Percentiles rank a stretch among this genome's conserved stretches.
Evolutionary conservation across 2,113 vertebrate genomes (phyloP).

Genomic region (Lepidothrix coronata): DNA sequence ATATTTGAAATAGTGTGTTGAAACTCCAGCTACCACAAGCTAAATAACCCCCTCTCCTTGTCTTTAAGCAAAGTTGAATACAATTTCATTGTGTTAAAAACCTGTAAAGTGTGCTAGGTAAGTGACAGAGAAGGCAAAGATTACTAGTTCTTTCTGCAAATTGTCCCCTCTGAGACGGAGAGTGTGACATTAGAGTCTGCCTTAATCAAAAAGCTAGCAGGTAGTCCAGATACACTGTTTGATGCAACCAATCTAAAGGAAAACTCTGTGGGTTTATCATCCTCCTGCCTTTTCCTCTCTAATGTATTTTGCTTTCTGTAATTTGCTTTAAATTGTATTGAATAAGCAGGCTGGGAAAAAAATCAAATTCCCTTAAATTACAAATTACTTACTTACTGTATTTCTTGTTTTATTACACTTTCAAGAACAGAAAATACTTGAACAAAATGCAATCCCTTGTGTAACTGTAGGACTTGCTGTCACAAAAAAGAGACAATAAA

Average conservation of each 20-base stretch:
- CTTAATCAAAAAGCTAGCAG: not conserved
- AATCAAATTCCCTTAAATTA: not conserved
- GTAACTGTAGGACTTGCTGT: not conserved
- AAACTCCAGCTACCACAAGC: not conserved
- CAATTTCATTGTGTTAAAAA: not conserved
- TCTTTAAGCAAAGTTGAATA: not conserved
- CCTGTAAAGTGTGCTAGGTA: not conserved
- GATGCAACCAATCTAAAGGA: not conserved
- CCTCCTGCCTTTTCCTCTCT: not conserved
- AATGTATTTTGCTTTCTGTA: not conserved
- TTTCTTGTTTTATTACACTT: not conserved
- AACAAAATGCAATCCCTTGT: not conserved
- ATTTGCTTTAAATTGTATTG: not conserved
- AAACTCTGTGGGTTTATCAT: not conserved
- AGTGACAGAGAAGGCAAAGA: not conserved
- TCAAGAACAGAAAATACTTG: not conserved
- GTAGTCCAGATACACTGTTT: not conserved
- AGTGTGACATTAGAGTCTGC: not conserved
- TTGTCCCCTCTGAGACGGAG: not conserved
- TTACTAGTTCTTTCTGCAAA: not conserved
- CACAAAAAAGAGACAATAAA: not conserved
- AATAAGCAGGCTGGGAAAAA: not conserved
- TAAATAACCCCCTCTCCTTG: not conserved
- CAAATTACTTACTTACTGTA: not conserved
- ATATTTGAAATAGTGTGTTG: not conserved